Base-by-base conservation (phyloP, 1,140 invertebrate genomes). In the Drosophila parabipectinata region DNA sequence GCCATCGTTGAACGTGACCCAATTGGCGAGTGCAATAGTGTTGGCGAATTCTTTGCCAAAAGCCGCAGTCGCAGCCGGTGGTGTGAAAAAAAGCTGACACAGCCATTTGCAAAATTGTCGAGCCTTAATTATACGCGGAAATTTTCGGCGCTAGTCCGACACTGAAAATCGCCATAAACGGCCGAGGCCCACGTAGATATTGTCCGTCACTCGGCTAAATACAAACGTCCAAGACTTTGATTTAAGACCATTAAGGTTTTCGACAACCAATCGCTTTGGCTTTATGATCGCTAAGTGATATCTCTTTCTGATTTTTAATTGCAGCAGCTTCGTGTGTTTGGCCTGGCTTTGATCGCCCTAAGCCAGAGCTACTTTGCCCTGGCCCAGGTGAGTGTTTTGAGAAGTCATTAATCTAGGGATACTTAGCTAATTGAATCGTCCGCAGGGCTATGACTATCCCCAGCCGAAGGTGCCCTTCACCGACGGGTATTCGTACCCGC, bases 251-350 rank as follows among this genome's bases (percentile, higher is more conserved):
- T 64, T 66, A 41, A 7, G 12, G n/a, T 50, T 56, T 60, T 75
- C 50, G 37, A 45, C 64, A 63, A 39, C 58, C 51, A 68, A 63
- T 58, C 24, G 55, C 2, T 44, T 60, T 8, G 15, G 44, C 9
- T 21, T 21, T 10, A 21, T 47, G 18, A 47, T 47, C 44, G 50
- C 32, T 24, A 44, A 60, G 47, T 39, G 34, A 66, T 57, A 32
- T 41, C 18, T 54, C 21, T 41, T 2, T 62, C 24, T 54, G 14
- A 21, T 47, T n/a, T 67, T 32, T 67, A 15, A 47, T 77, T 77
- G n/a, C 77, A 90, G 89, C 84, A 77, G 56, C 84, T 75, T 67
- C 50, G 53, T 21, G 24, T 77, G 37, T n/a, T 79, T 39, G 57
- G 68, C 12, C 56, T 89, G 39, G 69, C 71, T 32, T 53, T 90